These are phyloP conservation scores for Crossocerus cetratus DNA, from an alignment of 2,888 invertebrate species.

Conservation along the genomic window DNA sequence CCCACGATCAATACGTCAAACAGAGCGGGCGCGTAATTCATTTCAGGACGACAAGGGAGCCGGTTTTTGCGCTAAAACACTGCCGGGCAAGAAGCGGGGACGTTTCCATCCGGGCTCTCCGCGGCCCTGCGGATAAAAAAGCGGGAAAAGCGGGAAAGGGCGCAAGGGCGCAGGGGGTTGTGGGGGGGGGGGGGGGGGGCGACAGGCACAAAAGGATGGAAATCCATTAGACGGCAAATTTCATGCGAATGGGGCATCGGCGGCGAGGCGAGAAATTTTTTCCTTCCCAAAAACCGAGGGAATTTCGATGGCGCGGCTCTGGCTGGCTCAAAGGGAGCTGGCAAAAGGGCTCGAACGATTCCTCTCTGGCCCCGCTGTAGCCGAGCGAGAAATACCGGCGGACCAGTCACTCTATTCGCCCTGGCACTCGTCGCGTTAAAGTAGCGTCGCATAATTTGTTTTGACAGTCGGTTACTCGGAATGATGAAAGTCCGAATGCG, in stretches of 20 bases:
- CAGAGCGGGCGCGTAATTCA: conserved; percentile 19
- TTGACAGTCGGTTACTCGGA: background rate
- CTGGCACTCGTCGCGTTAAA: conserved; percentile 17
- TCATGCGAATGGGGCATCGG: conserved; percentile 12
- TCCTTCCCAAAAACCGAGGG: conserved; percentile 3
- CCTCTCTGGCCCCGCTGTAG: background rate
- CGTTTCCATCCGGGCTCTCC: background rate
- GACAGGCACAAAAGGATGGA: conserved; percentile 30
- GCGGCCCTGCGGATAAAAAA: background rate
- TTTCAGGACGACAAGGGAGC: conserved; percentile 4
- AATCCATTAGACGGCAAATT: conserved; percentile 49
- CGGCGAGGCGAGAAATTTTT: conserved; percentile 18
- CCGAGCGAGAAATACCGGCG: conserved; percentile 21
- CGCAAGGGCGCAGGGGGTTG: background rate
- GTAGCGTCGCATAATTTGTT: conserved; percentile 18
- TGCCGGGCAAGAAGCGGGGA: background rate
- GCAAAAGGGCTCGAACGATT: conserved; percentile 15
- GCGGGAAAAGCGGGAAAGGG: background rate
- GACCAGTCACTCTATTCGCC: conserved; percentile 22
- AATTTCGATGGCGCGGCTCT: conserved; percentile 35
- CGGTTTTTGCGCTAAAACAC: conserved; percentile 3
- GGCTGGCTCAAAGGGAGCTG: conserved; percentile 13
- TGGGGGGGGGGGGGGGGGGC: conserved; percentile 4
- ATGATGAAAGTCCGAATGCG: too few relatives aligned
- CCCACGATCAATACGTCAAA: conserved; percentile 26